Evolutionary conservation across 2,888 invertebrate species (phyloP).

Genomic region (Diadegma fenestrale): DNA sequence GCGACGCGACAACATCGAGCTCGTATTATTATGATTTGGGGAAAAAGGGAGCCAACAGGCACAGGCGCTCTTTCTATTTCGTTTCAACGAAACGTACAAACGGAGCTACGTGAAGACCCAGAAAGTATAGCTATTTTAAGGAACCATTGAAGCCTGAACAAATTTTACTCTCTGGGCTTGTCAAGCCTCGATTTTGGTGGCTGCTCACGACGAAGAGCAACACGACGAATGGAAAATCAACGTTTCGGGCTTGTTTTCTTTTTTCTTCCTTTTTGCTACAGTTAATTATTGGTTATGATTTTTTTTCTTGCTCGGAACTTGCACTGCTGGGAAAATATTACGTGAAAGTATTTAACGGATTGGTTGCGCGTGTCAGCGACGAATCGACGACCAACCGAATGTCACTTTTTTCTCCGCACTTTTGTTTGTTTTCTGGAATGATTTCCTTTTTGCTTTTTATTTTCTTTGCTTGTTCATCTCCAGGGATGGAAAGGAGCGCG

Average conservation of each 20-base stretch:
- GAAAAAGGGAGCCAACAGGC: not conserved
- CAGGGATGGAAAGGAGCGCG: conserved; percentile 38
- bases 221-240: not conserved
- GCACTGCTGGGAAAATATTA: not conserved
- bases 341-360: not conserved
- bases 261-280: not conserved
- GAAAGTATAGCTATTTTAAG: conserved; percentile 44
- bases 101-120: conserved; percentile 37
- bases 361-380: not conserved
- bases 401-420: not conserved
- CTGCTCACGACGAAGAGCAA: not conserved
- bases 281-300: not conserved
- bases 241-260: not conserved
- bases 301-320: not conserved
- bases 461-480: conserved; percentile 12
- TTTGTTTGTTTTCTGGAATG: conserved; percentile 23
- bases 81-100: not conserved
- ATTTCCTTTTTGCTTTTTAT: conserved; percentile 1
- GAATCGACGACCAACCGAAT: not conserved
- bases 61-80: not conserved
- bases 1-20: not conserved
- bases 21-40: not conserved
- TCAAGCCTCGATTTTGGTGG: conserved; percentile 2
- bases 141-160: conserved; percentile 47
- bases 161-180: conserved; percentile 39